These are phyloP conservation scores for Pentalonia nigronervosa DNA, from an alignment of 1,140 invertebrate genomes.

Conservation along the genomic window DNA sequence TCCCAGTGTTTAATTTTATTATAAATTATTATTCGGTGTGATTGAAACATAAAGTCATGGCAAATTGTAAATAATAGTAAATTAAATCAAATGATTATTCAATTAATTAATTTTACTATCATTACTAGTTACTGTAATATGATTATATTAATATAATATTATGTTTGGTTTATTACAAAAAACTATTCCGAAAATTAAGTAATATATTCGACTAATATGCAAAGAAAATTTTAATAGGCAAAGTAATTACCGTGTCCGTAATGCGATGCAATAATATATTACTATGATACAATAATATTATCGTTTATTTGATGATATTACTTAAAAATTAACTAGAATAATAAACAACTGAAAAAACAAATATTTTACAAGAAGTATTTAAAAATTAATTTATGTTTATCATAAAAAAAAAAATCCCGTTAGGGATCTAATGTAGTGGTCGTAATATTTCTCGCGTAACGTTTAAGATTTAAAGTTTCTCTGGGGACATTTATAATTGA, in stretches of 20 bases:
- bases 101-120: neutral
- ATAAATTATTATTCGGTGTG: neutral
- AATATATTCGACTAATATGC: neutral
- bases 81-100: neutral
- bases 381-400: neutral
- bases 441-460: neutral
- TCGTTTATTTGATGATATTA: neutral
- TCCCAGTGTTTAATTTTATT: neutral
- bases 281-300: neutral
- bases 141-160: too few species aligned
- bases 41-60: neutral
- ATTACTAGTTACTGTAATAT: neutral
- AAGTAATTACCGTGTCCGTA: neutral
- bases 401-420: neutral
- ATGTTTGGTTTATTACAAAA: neutral
- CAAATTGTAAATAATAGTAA: neutral
- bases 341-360: neutral
- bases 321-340: neutral
- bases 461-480: conserved; percentile 26
- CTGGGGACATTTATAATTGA: conserved; percentile 25
- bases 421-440: neutral
- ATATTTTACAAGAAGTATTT: neutral
- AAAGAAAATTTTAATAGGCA: neutral
- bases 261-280: neutral
- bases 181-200: neutral